A percentile compares a stretch with the other conserved stretches of the same genome.
Evolutionary conservation across 2,797 vertebrate genomes (phyloP).

Genomic region (Pangasius mekongensis): DNA sequence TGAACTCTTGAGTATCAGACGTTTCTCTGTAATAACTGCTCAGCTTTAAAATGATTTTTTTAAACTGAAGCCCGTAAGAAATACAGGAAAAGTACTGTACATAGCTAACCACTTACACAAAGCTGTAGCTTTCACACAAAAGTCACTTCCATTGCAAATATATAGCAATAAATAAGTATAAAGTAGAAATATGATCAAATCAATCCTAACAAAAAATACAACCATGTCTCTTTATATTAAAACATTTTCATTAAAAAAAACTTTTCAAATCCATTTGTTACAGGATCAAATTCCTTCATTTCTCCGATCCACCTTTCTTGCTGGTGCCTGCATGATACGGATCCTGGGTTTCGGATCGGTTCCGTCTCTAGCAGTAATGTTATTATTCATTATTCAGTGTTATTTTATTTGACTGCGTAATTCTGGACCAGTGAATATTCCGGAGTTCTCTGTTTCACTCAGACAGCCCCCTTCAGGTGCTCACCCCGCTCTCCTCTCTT

Average conservation of each 20-base stretch:
- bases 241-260: background rate
- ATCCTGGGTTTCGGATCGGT: background rate
- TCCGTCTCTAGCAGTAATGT: background rate
- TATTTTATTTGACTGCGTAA: background rate
- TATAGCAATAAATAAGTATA: background rate
- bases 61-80: too few relatives aligned
- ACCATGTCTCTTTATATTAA: background rate
- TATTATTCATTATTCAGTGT: background rate
- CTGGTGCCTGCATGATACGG: background rate
- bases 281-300: background rate
- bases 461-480: constrained; percentile 30
- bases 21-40: background rate
- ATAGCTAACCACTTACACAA: background rate
- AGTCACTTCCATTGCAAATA: background rate
- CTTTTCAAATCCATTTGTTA: background rate
- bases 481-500: constrained; percentile 94
- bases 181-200: background rate
- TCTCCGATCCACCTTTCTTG: background rate
- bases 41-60: background rate
- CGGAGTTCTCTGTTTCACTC: background rate
- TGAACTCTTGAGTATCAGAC: background rate
- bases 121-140: background rate
- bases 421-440: background rate
- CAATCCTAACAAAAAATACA: background rate
- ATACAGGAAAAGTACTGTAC: background rate